Base-by-base conservation (phyloP, 2,888 invertebrate genomes). In the Incurvaria masculella region DNA sequence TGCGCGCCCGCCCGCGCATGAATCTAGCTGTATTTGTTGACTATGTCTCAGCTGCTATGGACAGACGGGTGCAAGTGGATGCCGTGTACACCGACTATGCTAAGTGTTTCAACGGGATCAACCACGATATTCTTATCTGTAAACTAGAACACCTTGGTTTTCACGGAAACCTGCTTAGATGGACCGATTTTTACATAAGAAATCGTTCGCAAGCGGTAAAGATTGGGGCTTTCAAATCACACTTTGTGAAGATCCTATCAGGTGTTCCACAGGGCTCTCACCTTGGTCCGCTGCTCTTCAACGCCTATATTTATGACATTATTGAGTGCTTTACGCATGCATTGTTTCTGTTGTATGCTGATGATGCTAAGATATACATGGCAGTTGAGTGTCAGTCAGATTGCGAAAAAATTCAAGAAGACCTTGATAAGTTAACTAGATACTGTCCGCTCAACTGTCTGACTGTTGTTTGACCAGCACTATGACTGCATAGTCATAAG, bases 221-320 rank as follows among this genome's bases (percentile, higher is more conserved):
- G 1, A 4, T 52, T 0, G 52, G 49, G 18, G 53, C 52, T 2
- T 46, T 40, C 33, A 16, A 44, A 11, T 55, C 53, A 10, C 39
- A 52, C 16, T 51, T 39, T 18, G 42, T 52, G 4, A 8, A 18
- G n/a, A 23, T 53, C 5, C 48, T 47, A 2, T 54, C 51, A 2
- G 51, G 52, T 8, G 50, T 53, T 1, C 52, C 46, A 1, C 51
- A 54, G 42, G 52, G 50, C 5, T 54, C 55, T 5, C 48, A 54
- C 26, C 40, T 55, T 4, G 53, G 55, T 2, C 55, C 53, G 2
- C 42, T 54, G 0, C 27, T 54, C 8, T 55, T 53, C 42, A 23
- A 49, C 4, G 18, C 51, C 18, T 54, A 51, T 26, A 42, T 54
- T 1, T 53, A 54, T 18, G 45, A 20, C 38, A 33, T 42, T 8